phyloP scores from a whole-genome alignment of 2,888 invertebrate genomes.

The Iselma pallidipennis region DNA sequence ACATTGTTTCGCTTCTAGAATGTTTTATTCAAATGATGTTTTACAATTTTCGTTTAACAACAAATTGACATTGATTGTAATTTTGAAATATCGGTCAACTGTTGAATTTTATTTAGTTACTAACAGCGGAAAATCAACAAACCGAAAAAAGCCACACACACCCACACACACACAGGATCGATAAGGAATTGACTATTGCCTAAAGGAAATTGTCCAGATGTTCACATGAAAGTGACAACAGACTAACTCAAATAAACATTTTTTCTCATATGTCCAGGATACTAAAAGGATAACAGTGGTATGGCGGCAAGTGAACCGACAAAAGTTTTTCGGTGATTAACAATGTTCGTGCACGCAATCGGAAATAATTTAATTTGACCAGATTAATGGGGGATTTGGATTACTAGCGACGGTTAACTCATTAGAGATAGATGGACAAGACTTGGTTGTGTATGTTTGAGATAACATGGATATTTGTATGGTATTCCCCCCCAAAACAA shows the following conservation, averaged over 20 bases:
- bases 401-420: slow-evolving; percentile 6
- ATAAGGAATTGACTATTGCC: neutral
- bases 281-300: too few relatives aligned
- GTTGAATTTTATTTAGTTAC: neutral
- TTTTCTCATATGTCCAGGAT: neutral
- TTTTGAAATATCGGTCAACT: neutral
- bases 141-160: neutral
- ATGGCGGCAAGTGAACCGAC: neutral
- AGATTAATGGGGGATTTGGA: slow-evolving; percentile 15
- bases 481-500: too few relatives aligned
- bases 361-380: slow-evolving; percentile 23
- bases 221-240: neutral
- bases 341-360: slow-evolving; percentile 21
- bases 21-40: too few relatives aligned
- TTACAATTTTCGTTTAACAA: neutral
- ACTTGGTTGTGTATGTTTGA: too few relatives aligned
- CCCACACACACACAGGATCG: neutral
- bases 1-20: neutral
- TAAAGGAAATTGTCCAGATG: neutral
- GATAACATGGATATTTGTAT: too few relatives aligned
- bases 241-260: neutral
- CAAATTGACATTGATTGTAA: neutral
- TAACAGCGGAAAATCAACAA: neutral
- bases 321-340: slow-evolving; percentile 16
- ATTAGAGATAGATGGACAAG: neutral